Conservation (phyloP, 2,113 vertebrate species). For the Elephantulus edwardii region DNA sequence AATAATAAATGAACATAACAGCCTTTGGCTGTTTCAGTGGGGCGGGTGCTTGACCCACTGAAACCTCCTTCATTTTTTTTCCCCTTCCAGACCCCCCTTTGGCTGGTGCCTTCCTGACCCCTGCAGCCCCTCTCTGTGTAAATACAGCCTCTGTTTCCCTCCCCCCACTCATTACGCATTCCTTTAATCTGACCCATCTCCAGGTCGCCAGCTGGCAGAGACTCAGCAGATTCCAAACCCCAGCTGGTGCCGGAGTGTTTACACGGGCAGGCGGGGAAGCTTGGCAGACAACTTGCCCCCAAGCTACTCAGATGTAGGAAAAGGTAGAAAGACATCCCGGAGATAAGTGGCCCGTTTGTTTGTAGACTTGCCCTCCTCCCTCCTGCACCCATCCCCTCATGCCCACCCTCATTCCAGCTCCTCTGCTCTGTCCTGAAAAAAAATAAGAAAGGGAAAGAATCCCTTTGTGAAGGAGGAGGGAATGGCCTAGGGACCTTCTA, state of each 20-base stretch:
- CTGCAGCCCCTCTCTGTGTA: conserved; percentile 48
- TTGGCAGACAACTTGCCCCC: conserved; percentile 71
- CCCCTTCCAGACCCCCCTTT: not conserved
- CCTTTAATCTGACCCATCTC: conserved; percentile 77
- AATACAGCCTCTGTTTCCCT: conserved; percentile 53
- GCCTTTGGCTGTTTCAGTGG: not conserved
- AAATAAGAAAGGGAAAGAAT: not conserved
- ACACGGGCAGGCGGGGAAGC: conserved; percentile 63
- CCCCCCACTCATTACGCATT: conserved; percentile 66
- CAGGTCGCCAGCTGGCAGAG: conserved; percentile 70
- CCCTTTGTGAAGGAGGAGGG: conserved; percentile 7
- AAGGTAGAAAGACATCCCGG: conserved; percentile 69
- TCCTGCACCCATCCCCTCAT: accelerated
- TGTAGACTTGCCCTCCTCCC: not conserved
- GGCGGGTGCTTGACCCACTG: not conserved
- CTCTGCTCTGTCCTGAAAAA: not conserved
- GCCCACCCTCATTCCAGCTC: not conserved
- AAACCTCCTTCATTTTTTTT: conserved; percentile 4
- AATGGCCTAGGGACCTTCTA: not conserved
- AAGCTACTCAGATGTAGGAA: conserved; percentile 72
- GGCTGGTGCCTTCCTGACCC: conserved; percentile 18
- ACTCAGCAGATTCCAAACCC: conserved; percentile 68
- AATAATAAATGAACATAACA: conserved; percentile 57
- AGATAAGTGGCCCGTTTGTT: conserved; percentile 55
- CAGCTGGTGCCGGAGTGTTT: conserved; percentile 80